Conservation (phyloP, 2,888 invertebrate species). For the Pollenia labialis region DNA sequence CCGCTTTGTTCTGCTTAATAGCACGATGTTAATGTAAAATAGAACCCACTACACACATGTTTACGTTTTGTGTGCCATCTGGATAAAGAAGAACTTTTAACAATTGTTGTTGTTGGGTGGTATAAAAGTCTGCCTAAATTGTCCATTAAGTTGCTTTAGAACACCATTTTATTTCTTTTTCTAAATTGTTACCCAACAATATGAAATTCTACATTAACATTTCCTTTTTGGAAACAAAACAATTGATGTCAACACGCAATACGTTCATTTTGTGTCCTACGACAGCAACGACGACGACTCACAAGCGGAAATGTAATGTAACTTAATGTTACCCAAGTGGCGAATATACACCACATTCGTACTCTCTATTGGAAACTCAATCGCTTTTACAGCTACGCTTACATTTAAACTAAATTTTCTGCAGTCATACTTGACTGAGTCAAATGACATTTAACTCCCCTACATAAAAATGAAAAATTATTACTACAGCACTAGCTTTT, state of each 20-base stretch:
- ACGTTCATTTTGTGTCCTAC: conserved; percentile 70
- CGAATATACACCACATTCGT: conserved; percentile 25
- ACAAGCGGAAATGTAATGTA: conserved; percentile 72
- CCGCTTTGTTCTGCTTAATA: not conserved
- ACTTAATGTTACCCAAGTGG: conserved; percentile 72
- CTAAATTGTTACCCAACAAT: conserved; percentile 24
- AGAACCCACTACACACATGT: not conserved
- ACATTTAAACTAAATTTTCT: conserved; percentile 44
- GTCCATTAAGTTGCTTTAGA: conserved; percentile 21
- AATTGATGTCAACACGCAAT: conserved; percentile 75
- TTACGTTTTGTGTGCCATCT: conserved; percentile 12
- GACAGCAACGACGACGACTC: conserved; percentile 29
- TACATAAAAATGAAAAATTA: not conserved
- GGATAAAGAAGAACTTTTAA: conserved; percentile 11
- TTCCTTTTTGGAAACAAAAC: conserved; percentile 58
- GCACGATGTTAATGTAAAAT: conserved; percentile 1
- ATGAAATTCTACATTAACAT: conserved; percentile 54
- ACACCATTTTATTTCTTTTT: conserved; percentile 7
- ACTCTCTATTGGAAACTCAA: conserved; percentile 13
- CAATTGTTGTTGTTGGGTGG: conserved; percentile 16
- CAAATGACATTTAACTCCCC: conserved; percentile 27
- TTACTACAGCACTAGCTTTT: no score
- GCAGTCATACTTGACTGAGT: conserved; percentile 50
- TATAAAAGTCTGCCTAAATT: conserved; percentile 25
- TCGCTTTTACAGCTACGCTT: conserved; percentile 9